These are phyloP conservation scores for Drosophila elegans DNA, from an alignment of 1,140 invertebrate species.

Conservation along the genomic window DNA sequence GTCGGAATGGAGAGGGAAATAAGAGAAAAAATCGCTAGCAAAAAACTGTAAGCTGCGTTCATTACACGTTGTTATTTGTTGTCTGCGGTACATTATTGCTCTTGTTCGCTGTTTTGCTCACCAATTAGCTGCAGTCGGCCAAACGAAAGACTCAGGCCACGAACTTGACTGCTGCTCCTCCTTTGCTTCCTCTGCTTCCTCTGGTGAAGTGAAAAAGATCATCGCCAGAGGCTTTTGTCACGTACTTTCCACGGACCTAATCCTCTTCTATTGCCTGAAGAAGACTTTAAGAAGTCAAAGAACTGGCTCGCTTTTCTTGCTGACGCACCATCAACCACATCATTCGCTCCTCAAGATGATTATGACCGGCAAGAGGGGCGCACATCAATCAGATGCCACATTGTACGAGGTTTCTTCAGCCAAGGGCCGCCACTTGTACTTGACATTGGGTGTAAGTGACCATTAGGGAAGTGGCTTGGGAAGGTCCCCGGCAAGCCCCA, in stretches of 20 bases:
- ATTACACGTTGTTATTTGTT: slow-evolving; percentile 83
- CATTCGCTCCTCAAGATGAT: slow-evolving; percentile 23
- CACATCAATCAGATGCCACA: slow-evolving; percentile 68
- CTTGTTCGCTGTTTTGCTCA: slow-evolving; percentile 79
- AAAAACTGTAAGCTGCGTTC: slow-evolving; percentile 73
- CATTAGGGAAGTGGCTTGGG: slow-evolving; percentile 64
- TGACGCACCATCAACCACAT: slow-evolving; percentile 46
- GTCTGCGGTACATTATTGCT: slow-evolving; percentile 78
- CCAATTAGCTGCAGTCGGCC: slow-evolving; percentile 65
- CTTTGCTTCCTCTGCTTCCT: no score
- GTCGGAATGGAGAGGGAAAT: slow-evolving; percentile 37
- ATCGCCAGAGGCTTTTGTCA: slow-evolving; percentile 15
- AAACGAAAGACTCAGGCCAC: slow-evolving; percentile 65
- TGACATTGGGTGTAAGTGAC: slow-evolving; percentile 55
- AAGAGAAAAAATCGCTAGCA: slow-evolving; percentile 23
- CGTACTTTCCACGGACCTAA: slow-evolving; percentile 34
- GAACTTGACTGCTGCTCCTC: slow-evolving; percentile 11
- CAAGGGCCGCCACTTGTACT: slow-evolving; percentile 52
- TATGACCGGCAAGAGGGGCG: slow-evolving; percentile 35
- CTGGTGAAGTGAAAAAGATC: neutral
- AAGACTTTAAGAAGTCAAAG: slow-evolving; percentile 39
- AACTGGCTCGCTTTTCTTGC: slow-evolving; percentile 51
- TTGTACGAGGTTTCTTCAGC: slow-evolving; percentile 37
- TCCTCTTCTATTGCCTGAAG: slow-evolving; percentile 22
- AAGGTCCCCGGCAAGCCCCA: slow-evolving; percentile 14